Percentiles rank a stretch among this genome's conserved stretches.
phyloP scores from a whole-genome alignment of 2,888 invertebrate species.

The Eumacrocentrus americanus region DNA sequence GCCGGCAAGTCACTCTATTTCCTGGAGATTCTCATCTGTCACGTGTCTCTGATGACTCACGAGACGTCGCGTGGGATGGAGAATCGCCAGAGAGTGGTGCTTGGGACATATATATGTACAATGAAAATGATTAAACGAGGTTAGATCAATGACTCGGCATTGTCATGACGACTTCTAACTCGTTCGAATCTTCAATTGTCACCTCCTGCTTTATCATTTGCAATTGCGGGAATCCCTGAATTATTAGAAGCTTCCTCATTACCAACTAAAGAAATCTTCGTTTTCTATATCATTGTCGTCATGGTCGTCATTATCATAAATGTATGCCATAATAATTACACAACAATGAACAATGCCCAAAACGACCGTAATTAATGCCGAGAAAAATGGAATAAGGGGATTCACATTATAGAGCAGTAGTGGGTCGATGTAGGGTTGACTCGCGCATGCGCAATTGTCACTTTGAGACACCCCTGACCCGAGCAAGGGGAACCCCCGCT shows the following conservation, averaged over 20 bases:
- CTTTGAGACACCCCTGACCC: conserved; percentile 34
- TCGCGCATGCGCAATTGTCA: conserved; percentile 34
- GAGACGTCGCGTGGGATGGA: conserved; percentile 13
- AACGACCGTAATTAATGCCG: too few relatives aligned
- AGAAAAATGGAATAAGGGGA: too few relatives aligned
- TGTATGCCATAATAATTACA: too few relatives aligned
- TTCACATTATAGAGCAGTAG: background rate
- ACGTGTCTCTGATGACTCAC: conserved; percentile 10
- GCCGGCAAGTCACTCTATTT: background rate
- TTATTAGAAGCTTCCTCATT: too few relatives aligned
- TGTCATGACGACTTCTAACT: background rate
- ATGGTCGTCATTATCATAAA: too few relatives aligned
- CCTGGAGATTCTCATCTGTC: conserved; percentile 6
- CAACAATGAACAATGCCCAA: too few relatives aligned
- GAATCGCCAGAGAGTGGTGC: background rate
- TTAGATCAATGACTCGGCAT: conserved; percentile 18
- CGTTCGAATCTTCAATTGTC: background rate
- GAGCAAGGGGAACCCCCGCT: conserved; percentile 32
- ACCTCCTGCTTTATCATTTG: too few relatives aligned
- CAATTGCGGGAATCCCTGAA: too few relatives aligned
- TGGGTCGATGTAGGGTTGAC: conserved; percentile 36
- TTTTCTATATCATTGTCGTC: too few relatives aligned
- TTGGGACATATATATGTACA: too few relatives aligned
- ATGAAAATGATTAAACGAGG: background rate
- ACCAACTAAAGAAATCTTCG: too few relatives aligned